Evolutionary conservation across 2,113 vertebrate genomes (phyloP).

Genomic region (Gallinago undulata): DNA sequence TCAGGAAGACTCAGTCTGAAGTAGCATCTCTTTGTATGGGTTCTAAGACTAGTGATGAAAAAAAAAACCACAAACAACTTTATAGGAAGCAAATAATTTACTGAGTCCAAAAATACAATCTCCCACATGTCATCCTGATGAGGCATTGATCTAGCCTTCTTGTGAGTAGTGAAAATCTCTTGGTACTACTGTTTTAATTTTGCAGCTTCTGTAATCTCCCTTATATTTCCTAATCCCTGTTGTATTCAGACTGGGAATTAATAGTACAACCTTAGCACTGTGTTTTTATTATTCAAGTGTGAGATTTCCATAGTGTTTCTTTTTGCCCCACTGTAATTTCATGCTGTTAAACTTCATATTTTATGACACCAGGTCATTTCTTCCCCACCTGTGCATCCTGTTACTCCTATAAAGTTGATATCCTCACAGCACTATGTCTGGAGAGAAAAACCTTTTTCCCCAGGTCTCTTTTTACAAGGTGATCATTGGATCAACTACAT

Average conservation of each 20-base stretch:
- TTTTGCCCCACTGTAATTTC: not conserved
- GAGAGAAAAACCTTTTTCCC: not conserved
- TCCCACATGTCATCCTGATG: not conserved
- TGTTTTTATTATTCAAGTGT: not conserved
- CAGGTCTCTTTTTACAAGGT: not conserved
- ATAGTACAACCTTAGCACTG: not conserved
- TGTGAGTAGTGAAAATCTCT: not conserved
- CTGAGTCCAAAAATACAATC: not conserved
- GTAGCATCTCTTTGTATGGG: not conserved
- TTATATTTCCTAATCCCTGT: accelerated
- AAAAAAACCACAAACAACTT: not conserved
- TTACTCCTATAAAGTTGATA: not conserved
- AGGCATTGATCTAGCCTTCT: not conserved
- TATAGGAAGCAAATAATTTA: not conserved
- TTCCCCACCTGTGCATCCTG: not conserved
- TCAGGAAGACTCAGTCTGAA: not conserved
- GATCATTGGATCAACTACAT: not conserved
- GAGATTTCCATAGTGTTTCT: not conserved
- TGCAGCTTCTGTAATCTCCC: not conserved
- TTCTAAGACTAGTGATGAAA: not conserved
- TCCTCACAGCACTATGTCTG: not conserved
- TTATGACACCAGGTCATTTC: not conserved
- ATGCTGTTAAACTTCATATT: not conserved
- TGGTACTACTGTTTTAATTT: not conserved
- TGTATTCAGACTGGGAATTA: not conserved